Evolutionary conservation across 2,888 invertebrate species (phyloP).

Genomic region (Dicycla oo): DNA sequence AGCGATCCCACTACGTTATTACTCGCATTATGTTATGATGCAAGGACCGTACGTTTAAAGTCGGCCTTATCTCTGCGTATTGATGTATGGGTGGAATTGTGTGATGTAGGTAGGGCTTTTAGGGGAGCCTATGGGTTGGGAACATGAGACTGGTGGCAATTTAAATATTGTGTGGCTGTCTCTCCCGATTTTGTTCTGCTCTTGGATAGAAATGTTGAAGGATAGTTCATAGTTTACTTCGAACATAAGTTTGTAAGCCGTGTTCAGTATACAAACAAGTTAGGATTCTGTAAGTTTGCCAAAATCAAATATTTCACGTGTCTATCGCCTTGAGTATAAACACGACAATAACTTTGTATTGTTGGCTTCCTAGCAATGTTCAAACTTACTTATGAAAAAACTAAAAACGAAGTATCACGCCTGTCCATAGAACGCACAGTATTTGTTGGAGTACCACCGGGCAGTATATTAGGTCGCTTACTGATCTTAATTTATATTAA

Average conservation of each 20-base stretch:
- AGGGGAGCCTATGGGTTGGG: conserved; percentile 8
- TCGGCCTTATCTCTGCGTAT: conserved; percentile 60
- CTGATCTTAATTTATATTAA: too few relatives aligned
- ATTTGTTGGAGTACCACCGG: too few relatives aligned
- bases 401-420: too few relatives aligned
- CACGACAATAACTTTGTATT: not conserved
- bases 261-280: conserved; percentile 3
- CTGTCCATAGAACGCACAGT: too few relatives aligned
- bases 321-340: not conserved
- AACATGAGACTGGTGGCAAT: conserved; percentile 25
- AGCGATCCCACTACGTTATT: conserved; percentile 60
- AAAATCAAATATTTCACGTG: not conserved
- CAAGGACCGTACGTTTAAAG: conserved; percentile 60
- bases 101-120: conserved; percentile 47
- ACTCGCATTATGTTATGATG: conserved; percentile 61
- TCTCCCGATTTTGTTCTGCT: not conserved
- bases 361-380: not conserved
- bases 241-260: not conserved
- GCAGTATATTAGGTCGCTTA: too few relatives aligned
- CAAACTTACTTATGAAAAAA: not conserved
- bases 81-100: conserved; percentile 57
- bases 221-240: not conserved
- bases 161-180: conserved; percentile 7
- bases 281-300: not conserved
- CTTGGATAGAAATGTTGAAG: conserved; percentile 2